Conservation (phyloP, 2,113 vertebrate species). For the Halcyon senegalensis region DNA sequence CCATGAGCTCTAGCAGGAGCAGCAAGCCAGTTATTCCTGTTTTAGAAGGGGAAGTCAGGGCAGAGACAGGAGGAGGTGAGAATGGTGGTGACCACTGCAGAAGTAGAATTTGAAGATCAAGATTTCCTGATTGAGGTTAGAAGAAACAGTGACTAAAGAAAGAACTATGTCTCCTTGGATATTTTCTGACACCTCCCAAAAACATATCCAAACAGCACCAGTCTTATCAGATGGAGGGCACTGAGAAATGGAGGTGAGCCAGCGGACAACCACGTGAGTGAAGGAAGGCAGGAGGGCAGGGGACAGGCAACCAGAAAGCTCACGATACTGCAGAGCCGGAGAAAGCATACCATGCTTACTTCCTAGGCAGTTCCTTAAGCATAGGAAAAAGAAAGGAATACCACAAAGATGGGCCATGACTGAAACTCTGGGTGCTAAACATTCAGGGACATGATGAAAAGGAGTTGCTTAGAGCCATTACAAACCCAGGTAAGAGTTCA, state of each 20-base stretch:
- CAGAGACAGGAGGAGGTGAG: neutral
- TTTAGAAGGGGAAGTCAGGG: constrained; percentile 37
- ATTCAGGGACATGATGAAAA: neutral
- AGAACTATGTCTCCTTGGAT: neutral
- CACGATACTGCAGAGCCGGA: neutral
- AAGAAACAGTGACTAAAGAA: neutral
- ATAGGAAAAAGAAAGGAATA: neutral
- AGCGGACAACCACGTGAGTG: neutral
- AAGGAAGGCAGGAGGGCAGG: neutral
- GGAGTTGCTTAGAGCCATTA: neutral
- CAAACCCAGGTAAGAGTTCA: constrained; percentile 31
- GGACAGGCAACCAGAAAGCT: neutral
- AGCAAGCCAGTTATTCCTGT: constrained; percentile 36
- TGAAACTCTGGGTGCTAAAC: neutral
- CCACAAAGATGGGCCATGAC: neutral
- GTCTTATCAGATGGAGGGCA: neutral
- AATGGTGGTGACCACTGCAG: neutral
- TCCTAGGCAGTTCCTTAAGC: neutral
- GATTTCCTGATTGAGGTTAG: neutral
- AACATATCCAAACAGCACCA: neutral
- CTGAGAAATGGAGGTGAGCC: constrained; percentile 18
- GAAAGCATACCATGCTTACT: neutral
- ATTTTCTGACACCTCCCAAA: neutral
- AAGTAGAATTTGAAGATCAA: constrained; percentile 28
- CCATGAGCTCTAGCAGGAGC: neutral